These are phyloP conservation scores for Salvator merianae DNA, from an alignment of 2,113 vertebrate genomes.

Conservation along the genomic window DNA sequence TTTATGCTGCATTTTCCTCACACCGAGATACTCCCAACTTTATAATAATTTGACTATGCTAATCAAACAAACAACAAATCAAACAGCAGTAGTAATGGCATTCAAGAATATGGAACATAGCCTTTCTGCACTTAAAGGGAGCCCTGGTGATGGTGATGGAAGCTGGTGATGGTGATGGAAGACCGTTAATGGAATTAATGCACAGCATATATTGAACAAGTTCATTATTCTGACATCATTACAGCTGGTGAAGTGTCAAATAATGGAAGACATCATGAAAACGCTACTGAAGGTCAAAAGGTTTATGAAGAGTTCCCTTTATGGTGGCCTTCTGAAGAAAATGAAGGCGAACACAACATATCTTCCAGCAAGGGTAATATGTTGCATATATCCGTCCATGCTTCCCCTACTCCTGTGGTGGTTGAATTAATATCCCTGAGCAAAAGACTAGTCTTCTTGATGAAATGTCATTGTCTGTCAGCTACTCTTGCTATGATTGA, in stretches of 20 bases:
- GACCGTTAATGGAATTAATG: not conserved
- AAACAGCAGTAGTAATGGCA: not conserved
- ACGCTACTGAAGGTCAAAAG: not conserved
- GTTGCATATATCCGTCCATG: not conserved
- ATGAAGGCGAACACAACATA: not conserved
- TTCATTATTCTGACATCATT: constrained; percentile 32
- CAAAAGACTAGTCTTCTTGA: not conserved
- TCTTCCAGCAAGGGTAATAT: constrained; percentile 9
- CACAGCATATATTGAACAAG: not conserved
- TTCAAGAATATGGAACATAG: not conserved
- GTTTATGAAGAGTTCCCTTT: constrained; percentile 31
- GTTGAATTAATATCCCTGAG: not conserved
- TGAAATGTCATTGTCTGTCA: not conserved
- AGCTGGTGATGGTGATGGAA: not conserved
- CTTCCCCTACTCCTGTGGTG: not conserved
- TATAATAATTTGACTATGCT: not conserved
- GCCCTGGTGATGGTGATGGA: not conserved
- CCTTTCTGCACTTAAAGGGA: not conserved
- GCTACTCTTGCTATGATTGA: not conserved
- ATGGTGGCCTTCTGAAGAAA: constrained; percentile 21
- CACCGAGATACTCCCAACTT: not conserved
- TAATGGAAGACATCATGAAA: constrained; percentile 9
- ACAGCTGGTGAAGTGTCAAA: not conserved
- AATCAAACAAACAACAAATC: not conserved
- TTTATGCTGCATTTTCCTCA: not conserved